phyloP scores from a whole-genome alignment of 1,140 invertebrate species.

The Drosophila nikananu region DNA sequence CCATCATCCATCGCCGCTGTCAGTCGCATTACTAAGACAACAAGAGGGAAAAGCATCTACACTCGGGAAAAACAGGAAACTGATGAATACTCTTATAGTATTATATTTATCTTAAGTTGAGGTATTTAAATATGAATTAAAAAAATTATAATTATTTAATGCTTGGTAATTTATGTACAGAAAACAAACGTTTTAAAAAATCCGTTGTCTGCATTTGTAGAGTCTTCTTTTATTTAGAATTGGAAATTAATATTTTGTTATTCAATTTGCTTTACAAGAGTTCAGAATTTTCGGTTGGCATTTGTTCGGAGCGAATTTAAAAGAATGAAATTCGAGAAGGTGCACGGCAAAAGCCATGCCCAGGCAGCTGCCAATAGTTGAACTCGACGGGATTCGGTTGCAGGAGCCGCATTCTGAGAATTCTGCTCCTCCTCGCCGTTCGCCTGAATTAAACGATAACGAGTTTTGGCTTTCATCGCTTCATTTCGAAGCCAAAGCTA shows the following conservation, averaged over 20 bases:
- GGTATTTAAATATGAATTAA: too few relatives aligned
- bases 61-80: neutral
- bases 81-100: neutral
- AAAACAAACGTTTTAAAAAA: too few relatives aligned
- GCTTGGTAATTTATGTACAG: neutral
- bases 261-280: neutral
- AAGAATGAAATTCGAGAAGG: constrained; percentile 1
- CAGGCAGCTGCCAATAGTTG: constrained; percentile 67
- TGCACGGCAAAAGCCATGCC: constrained; percentile 9
- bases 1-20: constrained; percentile 45
- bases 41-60: constrained; percentile 20
- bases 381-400: constrained; percentile 35
- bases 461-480: constrained; percentile 77
- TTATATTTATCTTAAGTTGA: neutral
- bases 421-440: constrained; percentile 23
- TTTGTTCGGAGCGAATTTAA: constrained; percentile 1
- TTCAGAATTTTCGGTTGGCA: neutral
- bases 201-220: neutral
- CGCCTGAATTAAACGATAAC: constrained; percentile 78
- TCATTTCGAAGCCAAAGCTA: constrained; percentile 57
- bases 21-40: constrained; percentile 56
- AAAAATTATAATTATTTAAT: too few relatives aligned
- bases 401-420: constrained; percentile 21
- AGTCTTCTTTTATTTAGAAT: neutral
- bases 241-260: neutral